Base-by-base conservation (phyloP, 92 coral and sea anemone genomes). In the Paramuricea clavata region DNA sequence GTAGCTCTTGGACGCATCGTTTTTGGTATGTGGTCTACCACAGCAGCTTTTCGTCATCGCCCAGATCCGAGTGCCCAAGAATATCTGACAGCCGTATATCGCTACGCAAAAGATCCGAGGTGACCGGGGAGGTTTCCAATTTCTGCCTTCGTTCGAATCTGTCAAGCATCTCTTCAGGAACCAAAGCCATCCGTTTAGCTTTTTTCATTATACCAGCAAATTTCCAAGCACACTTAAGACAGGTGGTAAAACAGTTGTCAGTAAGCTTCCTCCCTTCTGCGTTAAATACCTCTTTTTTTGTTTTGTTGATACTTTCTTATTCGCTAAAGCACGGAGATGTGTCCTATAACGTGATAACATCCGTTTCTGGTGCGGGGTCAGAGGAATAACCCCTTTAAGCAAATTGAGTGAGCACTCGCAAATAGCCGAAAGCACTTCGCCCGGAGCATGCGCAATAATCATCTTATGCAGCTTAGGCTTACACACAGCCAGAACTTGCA, bases 281-380 rank as follows among this genome's bases (percentile, higher is more conserved):
- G 81, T 59, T 22, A 87, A 52, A 36, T 56, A 79, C 5, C 31
- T 81, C 64, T 87, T 87, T 86, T 87, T 87, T 35, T 59, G 67
- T 71, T 26, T 36, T 23, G 60, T 39, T 8, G 91, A 82, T 30
- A 87, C 87, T 3, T 78, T 76, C 76, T 81, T 87, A 59, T 81
- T 64, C 17, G 87, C 87, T n/a, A 87, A 64, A 19, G 62, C 16
- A 22, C 82, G 41, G 73, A 85, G 71, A 6, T 74, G 83, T 73
- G 47, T 85, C 73, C 25, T 85, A 69, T 41, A 85, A 19, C 82
- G 64, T 13, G 81, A 50, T 0, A 85, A 70, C 27, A 36, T 0
- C 0, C 13, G 31, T 62, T 75, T 85, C 83, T 85, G 52, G 10
- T 1, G 9, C 16, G 52, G 17, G 3, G 17, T 47, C 10, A 47